Conservation (phyloP, 1,140 invertebrate species). For the Thaumatotibia leucotreta region DNA sequence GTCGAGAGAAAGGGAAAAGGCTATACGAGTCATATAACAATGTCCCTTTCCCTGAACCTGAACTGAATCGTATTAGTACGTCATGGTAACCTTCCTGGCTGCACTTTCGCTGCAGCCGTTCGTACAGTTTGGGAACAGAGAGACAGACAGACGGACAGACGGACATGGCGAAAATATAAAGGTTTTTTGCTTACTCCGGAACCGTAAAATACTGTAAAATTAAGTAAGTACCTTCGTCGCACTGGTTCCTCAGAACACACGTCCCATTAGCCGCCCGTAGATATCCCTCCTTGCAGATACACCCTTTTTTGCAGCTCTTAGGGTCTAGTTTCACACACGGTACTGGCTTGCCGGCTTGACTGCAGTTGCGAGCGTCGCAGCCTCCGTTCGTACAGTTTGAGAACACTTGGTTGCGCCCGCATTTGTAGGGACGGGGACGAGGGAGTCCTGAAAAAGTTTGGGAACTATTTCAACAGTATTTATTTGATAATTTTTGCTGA, state of each 20-base stretch:
- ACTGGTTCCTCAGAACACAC: slow-evolving; percentile 19
- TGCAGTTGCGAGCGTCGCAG: slow-evolving; percentile 22
- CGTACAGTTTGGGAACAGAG: slow-evolving; percentile 18
- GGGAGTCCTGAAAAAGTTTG: neutral
- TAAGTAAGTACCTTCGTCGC: neutral
- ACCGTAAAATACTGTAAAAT: neutral
- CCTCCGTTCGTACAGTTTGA: slow-evolving; percentile 20
- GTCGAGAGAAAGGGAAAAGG: no score
- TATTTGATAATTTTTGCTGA: neutral
- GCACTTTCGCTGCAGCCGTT: slow-evolving; percentile 23
- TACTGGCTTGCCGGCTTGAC: slow-evolving; percentile 21
- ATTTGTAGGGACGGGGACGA: neutral
- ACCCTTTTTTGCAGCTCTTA: neutral
- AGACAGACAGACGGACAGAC: no score
- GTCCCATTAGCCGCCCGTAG: slow-evolving; percentile 6
- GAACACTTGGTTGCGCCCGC: slow-evolving; percentile 17
- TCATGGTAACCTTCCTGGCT: no score
- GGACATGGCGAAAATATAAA: no score
- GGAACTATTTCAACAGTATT: neutral
- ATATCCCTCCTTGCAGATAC: neutral
- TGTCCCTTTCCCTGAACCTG: no score
- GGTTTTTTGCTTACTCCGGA: no score
- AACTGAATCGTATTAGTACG: no score
- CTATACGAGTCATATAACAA: no score
- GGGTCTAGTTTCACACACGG: slow-evolving; percentile 14